Evolutionary conservation across 2,888 invertebrate species (phyloP).

Genomic region (Plebejus argus): DNA sequence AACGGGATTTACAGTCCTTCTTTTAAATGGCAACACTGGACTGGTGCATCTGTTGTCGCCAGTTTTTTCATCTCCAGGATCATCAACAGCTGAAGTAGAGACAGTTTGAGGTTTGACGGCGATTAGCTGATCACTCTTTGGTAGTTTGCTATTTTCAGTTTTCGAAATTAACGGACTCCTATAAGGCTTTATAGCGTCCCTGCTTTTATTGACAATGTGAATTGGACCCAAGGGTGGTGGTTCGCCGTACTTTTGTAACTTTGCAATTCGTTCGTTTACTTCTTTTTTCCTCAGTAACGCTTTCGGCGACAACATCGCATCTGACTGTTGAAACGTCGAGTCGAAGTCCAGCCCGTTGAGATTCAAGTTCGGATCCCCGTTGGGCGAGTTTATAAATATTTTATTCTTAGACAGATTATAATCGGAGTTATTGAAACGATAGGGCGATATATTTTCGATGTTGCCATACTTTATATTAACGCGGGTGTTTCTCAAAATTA

Average conservation of each 20-base stretch:
- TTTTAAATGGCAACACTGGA: slow-evolving; percentile 56
- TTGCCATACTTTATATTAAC: slow-evolving; percentile 46
- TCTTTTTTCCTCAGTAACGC: slow-evolving; percentile 56
- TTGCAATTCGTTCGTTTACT: slow-evolving; percentile 70
- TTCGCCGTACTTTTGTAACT: slow-evolving; percentile 76
- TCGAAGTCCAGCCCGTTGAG: slow-evolving; percentile 72
- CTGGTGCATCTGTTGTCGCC: slow-evolving; percentile 44
- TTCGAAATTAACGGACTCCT: slow-evolving; percentile 61
- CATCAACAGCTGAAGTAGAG: slow-evolving; percentile 42
- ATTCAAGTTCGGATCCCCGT: slow-evolving; percentile 55
- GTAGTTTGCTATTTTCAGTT: slow-evolving; percentile 36
- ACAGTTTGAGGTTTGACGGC: not conserved
- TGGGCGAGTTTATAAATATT: slow-evolving; percentile 61
- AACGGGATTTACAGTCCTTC: slow-evolving; percentile 56
- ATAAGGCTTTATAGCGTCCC: slow-evolving; percentile 60
- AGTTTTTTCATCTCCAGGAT: slow-evolving; percentile 44
- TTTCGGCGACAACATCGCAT: slow-evolving; percentile 57
- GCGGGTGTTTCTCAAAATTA: slow-evolving; percentile 58
- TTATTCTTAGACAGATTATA: slow-evolving; percentile 58
- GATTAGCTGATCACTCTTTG: not conserved
- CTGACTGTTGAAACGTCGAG: slow-evolving; percentile 63
- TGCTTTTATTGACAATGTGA: slow-evolving; percentile 62
- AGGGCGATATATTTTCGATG: slow-evolving; percentile 63
- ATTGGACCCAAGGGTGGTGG: slow-evolving; percentile 79
- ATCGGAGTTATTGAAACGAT: slow-evolving; percentile 56